A percentile compares a stretch with the other conserved stretches of the same genome.
These are phyloP conservation scores for Oncorhynchus clarkii DNA, from an alignment of 2,113 vertebrate genomes.

Conservation along the genomic window DNA sequence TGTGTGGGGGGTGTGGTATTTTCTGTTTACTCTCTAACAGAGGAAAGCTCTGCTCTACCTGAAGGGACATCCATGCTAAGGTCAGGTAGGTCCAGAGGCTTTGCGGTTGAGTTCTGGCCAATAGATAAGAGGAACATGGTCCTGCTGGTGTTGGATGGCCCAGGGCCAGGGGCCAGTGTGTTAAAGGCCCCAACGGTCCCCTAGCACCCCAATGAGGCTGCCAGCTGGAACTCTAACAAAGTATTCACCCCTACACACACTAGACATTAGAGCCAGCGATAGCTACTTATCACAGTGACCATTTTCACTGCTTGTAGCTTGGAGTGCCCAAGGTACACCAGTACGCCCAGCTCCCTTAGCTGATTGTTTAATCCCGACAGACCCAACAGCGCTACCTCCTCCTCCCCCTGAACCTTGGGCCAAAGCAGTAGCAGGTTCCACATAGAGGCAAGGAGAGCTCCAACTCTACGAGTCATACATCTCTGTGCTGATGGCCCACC, in stretches of 20 bases:
- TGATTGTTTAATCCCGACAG: not conserved
- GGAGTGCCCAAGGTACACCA: not conserved
- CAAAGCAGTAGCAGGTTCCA: conserved; percentile 13
- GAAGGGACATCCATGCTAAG: too few relatives aligned
- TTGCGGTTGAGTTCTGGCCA: too few relatives aligned
- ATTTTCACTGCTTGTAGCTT: not conserved
- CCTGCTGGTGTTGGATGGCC: too few relatives aligned
- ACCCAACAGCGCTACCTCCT: not conserved
- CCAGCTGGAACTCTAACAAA: too few relatives aligned
- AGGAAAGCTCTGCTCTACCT: too few relatives aligned
- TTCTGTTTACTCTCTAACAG: too few relatives aligned
- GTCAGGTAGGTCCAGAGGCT: too few relatives aligned
- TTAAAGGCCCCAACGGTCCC: too few relatives aligned
- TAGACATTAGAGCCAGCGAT: not conserved
- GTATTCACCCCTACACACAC: too few relatives aligned
- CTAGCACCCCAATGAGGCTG: too few relatives aligned
- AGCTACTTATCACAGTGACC: not conserved
- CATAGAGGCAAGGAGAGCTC: conserved; percentile 4
- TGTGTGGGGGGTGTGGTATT: not conserved
- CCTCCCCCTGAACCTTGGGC: conserved; percentile 1
- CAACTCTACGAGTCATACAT: conserved; percentile 12
- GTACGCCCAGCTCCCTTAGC: not conserved
- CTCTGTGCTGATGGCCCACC: not conserved
- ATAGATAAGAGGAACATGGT: too few relatives aligned
- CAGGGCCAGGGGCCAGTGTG: too few relatives aligned